Evolutionary conservation across 2,113 vertebrate species (phyloP).

Genomic region (Ivindomyrus marchei): DNA sequence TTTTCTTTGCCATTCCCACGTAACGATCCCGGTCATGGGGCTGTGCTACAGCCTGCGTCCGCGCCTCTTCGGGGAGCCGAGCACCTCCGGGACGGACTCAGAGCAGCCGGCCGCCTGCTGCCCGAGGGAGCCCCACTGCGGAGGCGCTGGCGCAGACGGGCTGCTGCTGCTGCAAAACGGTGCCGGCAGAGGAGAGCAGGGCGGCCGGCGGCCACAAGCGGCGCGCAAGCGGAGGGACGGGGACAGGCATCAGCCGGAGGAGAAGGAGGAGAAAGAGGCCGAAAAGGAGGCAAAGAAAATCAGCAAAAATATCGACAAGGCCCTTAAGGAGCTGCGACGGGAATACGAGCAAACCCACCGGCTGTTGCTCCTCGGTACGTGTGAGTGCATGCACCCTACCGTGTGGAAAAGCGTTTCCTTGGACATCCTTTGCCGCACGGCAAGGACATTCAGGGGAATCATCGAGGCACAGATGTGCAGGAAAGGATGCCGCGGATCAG

Average conservation of each 20-base stretch:
- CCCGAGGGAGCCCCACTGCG: conserved; percentile 4
- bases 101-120: conserved; percentile 28
- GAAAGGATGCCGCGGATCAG: neutral
- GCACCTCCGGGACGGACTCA: conserved; percentile 41
- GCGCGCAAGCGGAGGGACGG: conserved; percentile 38
- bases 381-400: neutral
- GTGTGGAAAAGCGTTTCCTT: neutral
- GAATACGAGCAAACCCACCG: conserved; percentile 74
- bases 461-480: neutral
- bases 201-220: conserved; percentile 21
- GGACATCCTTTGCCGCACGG: neutral
- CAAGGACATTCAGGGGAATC: neutral
- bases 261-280: conserved; percentile 63
- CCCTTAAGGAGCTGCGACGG: conserved; percentile 64
- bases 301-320: conserved; percentile 66
- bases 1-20: neutral
- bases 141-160: conserved; percentile 32
- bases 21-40: conserved; percentile 50
- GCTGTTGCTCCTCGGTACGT: conserved; percentile 78
- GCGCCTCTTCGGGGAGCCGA: conserved; percentile 59
- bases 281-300: conserved; percentile 73
- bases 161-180: conserved; percentile 41
- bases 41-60: conserved; percentile 71
- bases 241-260: conserved; percentile 56
- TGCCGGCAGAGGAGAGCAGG: conserved; percentile 29